phyloP scores from a whole-genome alignment of 2,888 invertebrate species.

The Encarsia formosa region DNA sequence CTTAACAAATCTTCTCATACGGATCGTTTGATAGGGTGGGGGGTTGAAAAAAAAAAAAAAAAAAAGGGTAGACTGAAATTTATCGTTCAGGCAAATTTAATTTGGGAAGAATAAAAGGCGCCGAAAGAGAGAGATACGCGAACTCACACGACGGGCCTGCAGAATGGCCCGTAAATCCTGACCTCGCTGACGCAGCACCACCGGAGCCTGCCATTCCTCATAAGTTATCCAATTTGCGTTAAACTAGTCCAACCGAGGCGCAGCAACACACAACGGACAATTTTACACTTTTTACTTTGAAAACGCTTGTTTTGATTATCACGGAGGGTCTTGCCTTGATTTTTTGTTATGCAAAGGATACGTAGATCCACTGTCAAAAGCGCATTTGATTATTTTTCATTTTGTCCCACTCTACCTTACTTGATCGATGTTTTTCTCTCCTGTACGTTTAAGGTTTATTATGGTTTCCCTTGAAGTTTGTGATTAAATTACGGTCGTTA shows the following conservation, averaged over 20 bases:
- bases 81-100: constrained; percentile 38
- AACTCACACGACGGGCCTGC: constrained; percentile 33
- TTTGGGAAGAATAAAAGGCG: constrained; percentile 30
- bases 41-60: constrained; percentile 2
- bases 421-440: no score
- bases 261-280: constrained; percentile 22
- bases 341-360: no score
- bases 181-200: constrained; percentile 45
- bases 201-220: constrained; percentile 47
- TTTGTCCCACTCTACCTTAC: no score
- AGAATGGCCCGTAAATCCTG: constrained; percentile 47
- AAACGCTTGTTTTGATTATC: no score
- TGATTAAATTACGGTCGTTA: no score
- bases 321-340: no score
- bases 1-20: constrained; percentile 6
- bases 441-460: no score
- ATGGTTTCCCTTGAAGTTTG: no score
- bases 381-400: no score
- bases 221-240: constrained; percentile 50
- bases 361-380: no score
- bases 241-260: constrained; percentile 37
- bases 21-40: constrained; percentile 5
- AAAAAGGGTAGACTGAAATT: constrained; percentile 25
- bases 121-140: constrained; percentile 28
- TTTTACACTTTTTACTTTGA: constrained; percentile 30